Base-by-base conservation (phyloP, 2,888 invertebrate genomes). In the Ferdinandea cuprea region DNA sequence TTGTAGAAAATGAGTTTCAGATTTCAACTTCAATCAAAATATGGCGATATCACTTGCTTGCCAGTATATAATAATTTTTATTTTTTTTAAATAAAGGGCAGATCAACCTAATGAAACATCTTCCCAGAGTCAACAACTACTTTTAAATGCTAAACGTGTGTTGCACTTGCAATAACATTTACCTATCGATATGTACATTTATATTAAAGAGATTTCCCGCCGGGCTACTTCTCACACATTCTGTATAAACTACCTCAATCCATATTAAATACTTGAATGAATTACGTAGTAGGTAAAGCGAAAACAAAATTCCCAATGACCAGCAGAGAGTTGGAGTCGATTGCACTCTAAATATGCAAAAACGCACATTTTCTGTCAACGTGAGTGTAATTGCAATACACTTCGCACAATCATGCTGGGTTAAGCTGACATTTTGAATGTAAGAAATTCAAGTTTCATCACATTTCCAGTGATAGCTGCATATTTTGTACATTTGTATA, bases 271-370 rank as follows among this genome's bases (percentile, higher is more conserved):
- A 40, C 4, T 6, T 17, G 46, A 46, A 32, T 19, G 13, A 46
- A 40, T 63, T 56, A 77, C 40, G 37, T 63, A 48, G 25, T 25
- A 25, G 25, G 25, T 25, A 54, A 66, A 61, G 37, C 44, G 52
- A 3, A 54, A 35, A 37, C 15, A 56, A 44, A 58, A 59, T 61
- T 11, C 1, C 21, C 56, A 66, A 28, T 59, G 58, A 74, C 74
- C 35, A 52, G 32, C 21, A 28, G 11, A 74, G 25, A 66, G 65
- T 66, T 59, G 32, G 30, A 72, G 37, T 54, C 65, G 72, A 72
- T 72, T 73, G 48, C 73, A 79, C 73, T 52, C 28, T 66, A 68
- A 79, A 79, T 79, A 79, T 79, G 73, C 79, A 56, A 59, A 79
- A 56, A 11, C 17, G 73, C 79, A 61, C 73, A 68, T 79, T 79